Evolutionary conservation across 2,888 invertebrate genomes (phyloP), one percentile per base, ranked within the genome.

Genomic region (Phlogophora meticulosa): DNA sequence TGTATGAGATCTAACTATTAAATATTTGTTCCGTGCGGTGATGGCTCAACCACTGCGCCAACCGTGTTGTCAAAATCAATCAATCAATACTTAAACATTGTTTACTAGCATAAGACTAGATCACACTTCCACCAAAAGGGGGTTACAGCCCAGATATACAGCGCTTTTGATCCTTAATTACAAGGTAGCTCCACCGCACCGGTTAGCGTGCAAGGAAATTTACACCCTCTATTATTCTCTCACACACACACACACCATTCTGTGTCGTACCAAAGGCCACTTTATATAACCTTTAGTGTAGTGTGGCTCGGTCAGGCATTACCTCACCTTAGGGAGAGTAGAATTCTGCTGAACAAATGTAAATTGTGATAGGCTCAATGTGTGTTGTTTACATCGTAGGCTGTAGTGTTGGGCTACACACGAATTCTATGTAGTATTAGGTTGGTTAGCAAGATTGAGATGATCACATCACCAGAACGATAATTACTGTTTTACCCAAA

Each of bases 291-390:
- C 13, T 13, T 36, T 0, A 20, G 3, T 20, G 13, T 13, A 13
- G 22, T 20, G 45, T 20, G 7, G 0, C 3, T 64, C 20, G n/a
- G 13, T 34, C 34, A 24, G 1, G 28, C 36, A 51, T 52, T 38
- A 64, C 2, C 43, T 64, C 28, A 28, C 51, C 28, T 43, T 64
- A 28, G 51, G 0, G 2, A 48, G 13, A 5, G 20, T 28, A 49
- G 24, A 43, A 36, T 59, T 43, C 24, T 17, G 24, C 9, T 36
- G 17, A 36, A 36, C 17, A 57, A 17, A 17, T 24, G 22, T 49
- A 15, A n/a, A 13, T 17, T 42, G 34, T 49, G n/a, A 20, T 24
- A 34, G 13, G 11, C 11, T n/a, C 2, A 10, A 2, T 10, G 17
- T 24, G 1, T 15, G 43, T 32, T 61, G 22, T 40, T 34, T 62